Evolutionary conservation across 2,888 invertebrate genomes (phyloP), one percentile per base, ranked within the genome.

Genomic region (Drosophila flavopinicola): DNA sequence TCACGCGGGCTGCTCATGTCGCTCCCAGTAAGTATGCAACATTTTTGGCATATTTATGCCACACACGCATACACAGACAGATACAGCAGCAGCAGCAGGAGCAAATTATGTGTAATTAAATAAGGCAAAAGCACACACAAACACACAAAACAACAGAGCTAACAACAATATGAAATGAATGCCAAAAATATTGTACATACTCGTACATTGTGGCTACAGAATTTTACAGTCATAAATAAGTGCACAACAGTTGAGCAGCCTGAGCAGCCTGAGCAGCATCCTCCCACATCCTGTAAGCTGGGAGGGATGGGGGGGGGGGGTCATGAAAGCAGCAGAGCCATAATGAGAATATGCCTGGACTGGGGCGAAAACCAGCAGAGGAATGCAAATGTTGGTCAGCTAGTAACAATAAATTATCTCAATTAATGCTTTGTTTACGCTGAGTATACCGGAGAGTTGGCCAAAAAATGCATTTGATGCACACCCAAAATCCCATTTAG

Each of bases 81-180:
- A 13, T 17, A 23, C 30, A 24, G 15, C 51, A 15, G n/a, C 52
- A 47, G 1, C 32, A 72, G 51, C 60, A 27, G 9, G n/a, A 58
- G 75, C 47, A 64, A 72, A 76, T 76, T 58, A 75, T 72, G 60
- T 76, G 68, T 70, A 76, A 76, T 72, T 76, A 76, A 72, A 75
- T 76, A 75, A 73, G 45, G 53, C 60, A 57, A 47, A 57, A 59
- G 39, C 45, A 57, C 41, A 42, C 44, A 52, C 42, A 51, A 35
- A 39, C n/a, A n/a, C n/a, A n/a, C n/a, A n/a, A n/a, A n/a, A 48
- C 59, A 59, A 41, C 45, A 47, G 33, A 39, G 15, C 45, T 39
- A 60, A 58, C 53, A 61, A 63, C 73, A 57, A 57, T 70, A 59
- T 71, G 58, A 66, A 59, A 72, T 71, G 66, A 71, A 75, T 71